Evolutionary conservation across 2,888 invertebrate genomes (phyloP).

Genomic region (Ligdia adustata): DNA sequence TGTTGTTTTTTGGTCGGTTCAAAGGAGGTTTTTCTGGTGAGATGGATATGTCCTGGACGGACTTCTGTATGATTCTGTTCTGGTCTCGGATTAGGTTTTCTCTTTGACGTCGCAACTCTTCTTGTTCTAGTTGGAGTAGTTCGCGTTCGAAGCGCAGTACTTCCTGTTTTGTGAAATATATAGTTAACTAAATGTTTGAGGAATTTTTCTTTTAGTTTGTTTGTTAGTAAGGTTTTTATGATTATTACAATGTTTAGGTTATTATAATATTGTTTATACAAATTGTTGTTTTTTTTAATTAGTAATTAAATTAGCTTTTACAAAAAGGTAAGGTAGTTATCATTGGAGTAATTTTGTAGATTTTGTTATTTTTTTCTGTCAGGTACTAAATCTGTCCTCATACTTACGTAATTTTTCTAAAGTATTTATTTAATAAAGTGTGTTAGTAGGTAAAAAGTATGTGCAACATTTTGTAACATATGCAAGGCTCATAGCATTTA

Average conservation of each 20-base stretch:
- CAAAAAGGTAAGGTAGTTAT: too few species aligned
- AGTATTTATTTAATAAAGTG: too few species aligned
- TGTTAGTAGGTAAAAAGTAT: not conserved
- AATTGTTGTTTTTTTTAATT: too few species aligned
- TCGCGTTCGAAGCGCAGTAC: conserved; percentile 91
- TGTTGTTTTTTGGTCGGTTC: conserved; percentile 52
- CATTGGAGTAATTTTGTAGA: too few species aligned
- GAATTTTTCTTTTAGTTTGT: too few species aligned
- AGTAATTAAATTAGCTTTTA: too few species aligned
- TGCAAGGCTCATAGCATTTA: not conserved
- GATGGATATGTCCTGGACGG: conserved; percentile 85
- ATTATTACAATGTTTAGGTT: not conserved
- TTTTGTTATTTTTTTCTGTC: too few species aligned
- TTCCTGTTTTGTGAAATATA: conserved; percentile 75
- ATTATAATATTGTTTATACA: too few species aligned
- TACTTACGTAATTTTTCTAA: too few species aligned
- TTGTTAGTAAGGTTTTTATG: conserved; percentile 8
- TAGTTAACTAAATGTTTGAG: too few species aligned
- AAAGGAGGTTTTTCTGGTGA: conserved; percentile 65
- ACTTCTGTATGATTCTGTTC: conserved; percentile 84
- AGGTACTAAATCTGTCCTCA: too few species aligned
- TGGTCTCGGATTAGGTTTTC: conserved; percentile 88
- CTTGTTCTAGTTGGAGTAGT: conserved; percentile 89
- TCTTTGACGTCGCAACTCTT: conserved; percentile 89
- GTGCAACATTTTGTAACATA: not conserved